phyloP scores from a whole-genome alignment of 2,113 vertebrate species.

The Gavialis gangeticus region DNA sequence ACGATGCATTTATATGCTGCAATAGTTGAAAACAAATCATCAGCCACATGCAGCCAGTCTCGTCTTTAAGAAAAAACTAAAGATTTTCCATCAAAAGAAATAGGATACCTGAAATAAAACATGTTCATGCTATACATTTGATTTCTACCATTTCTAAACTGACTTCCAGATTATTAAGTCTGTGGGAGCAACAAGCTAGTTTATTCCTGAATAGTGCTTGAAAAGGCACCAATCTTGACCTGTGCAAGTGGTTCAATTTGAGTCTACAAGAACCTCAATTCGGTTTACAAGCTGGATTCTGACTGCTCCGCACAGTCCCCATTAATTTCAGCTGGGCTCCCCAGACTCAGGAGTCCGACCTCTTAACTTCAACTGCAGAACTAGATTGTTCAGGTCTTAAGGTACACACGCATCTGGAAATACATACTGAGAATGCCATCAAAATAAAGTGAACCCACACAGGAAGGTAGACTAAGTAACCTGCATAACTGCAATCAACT shows the following conservation, averaged over 20 bases:
- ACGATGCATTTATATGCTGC: conserved; percentile 86
- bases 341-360: no score
- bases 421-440: neutral
- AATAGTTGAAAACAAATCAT: neutral
- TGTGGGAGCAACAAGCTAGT: neutral
- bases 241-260: neutral
- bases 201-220: fast-evolving
- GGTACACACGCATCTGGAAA: no score
- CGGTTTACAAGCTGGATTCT: fast-evolving
- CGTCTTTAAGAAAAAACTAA: neutral
- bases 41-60: neutral
- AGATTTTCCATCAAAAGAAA: neutral
- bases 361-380: no score
- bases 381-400: no score
- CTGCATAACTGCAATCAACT: neutral
- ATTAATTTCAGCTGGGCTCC: neutral
- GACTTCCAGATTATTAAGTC: neutral
- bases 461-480: fast-evolving
- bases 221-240: neutral
- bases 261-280: neutral
- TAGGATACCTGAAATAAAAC: neutral
- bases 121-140: fast-evolving
- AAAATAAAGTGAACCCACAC: neutral
- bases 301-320: neutral
- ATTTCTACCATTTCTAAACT: neutral